A percentile compares a stretch with the other conserved stretches of the same genome.
These are phyloP conservation scores for Megaceryle torquata DNA, from an alignment of 2,113 vertebrate species.

Conservation along the genomic window DNA sequence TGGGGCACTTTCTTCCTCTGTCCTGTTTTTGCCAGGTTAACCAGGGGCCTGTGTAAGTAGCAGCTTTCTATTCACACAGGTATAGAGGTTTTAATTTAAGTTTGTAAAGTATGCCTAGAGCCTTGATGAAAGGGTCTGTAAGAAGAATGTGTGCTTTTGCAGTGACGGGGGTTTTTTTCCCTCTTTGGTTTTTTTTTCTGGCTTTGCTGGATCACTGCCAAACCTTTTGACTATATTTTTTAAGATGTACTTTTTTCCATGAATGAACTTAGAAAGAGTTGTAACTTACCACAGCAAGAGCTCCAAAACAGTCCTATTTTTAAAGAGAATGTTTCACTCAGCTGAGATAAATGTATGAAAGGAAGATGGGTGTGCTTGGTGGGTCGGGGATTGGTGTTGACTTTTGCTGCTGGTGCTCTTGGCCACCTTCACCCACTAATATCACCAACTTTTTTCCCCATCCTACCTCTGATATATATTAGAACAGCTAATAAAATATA, in stretches of 20 bases:
- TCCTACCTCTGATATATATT: not conserved
- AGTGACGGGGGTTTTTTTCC: not conserved
- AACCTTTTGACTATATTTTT: not conserved
- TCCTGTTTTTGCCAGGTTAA: not conserved
- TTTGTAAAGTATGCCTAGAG: not conserved
- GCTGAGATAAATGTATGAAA: not conserved
- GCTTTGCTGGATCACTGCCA: not conserved
- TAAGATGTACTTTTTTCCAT: not conserved
- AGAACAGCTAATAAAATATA: not conserved
- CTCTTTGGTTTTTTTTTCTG: not conserved
- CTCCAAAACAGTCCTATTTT: not conserved
- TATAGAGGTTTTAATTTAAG: not conserved
- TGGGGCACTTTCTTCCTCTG: not conserved
- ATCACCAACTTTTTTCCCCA: not conserved
- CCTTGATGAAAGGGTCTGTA: not conserved
- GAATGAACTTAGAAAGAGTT: not conserved
- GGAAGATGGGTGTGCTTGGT: not conserved
- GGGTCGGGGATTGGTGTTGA: not conserved
- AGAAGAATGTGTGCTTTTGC: not conserved
- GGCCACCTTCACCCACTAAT: not conserved
- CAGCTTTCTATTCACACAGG: not conserved
- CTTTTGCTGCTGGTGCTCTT: not conserved
- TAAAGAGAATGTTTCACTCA: not conserved
- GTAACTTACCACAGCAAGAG: not conserved
- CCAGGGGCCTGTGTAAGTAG: not conserved